Evolutionary conservation across 2,888 invertebrate species (phyloP).

Genomic region (Eupithecia insigniata): DNA sequence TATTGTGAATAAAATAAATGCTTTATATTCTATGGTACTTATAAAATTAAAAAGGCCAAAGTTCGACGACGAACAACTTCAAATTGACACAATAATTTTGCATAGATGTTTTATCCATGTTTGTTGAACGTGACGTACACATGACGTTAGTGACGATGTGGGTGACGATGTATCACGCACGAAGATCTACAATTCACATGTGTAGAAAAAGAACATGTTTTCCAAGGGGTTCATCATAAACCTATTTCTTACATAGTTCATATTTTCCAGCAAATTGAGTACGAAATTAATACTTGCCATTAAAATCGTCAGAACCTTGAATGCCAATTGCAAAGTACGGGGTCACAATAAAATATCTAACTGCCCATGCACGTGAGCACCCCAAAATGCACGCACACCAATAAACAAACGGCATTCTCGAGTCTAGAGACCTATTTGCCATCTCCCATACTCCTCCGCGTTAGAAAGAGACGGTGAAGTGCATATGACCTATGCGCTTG

Average conservation of each 20-base stretch:
- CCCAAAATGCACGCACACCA: constrained; percentile 56
- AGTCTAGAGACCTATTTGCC: constrained; percentile 58
- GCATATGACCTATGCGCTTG: constrained; percentile 73
- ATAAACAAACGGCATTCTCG: constrained; percentile 65
- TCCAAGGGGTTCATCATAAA: background rate
- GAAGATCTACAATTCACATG: background rate
- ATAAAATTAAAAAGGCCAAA: background rate
- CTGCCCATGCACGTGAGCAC: constrained; percentile 41
- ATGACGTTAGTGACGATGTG: background rate
- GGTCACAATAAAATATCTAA: constrained; percentile 37
- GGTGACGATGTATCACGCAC: no score
- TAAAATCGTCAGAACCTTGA: constrained; percentile 10
- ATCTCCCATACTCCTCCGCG: constrained; percentile 48
- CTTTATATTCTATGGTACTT: no score
- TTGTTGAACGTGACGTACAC: background rate
- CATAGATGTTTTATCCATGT: background rate
- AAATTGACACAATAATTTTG: background rate
- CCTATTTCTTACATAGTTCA: background rate
- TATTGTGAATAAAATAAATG: background rate
- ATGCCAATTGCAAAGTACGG: constrained; percentile 24
- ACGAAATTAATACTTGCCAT: background rate
- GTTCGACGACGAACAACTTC: background rate
- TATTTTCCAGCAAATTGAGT: background rate
- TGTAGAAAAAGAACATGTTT: background rate
- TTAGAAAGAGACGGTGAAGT: constrained; percentile 55